A percentile compares a stretch with the other conserved stretches of the same genome.
These are phyloP conservation scores for Pristionchus maxplancki DNA, from an alignment of 2,888 invertebrate species.

Conservation along the genomic window DNA sequence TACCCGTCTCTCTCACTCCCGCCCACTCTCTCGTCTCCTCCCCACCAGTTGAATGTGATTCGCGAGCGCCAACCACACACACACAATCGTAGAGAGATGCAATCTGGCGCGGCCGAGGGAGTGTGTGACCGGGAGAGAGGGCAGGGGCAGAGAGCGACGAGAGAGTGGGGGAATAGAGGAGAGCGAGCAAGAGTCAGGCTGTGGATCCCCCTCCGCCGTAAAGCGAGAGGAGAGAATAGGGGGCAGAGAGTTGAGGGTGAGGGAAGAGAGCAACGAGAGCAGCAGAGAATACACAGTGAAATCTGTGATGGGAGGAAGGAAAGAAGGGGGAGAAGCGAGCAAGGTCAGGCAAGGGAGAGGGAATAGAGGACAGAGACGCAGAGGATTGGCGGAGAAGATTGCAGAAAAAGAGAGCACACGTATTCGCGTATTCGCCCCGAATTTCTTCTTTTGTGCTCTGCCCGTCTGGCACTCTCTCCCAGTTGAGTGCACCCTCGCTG, in stretches of 20 bases:
- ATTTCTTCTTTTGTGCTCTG: neutral
- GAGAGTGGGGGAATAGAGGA: neutral
- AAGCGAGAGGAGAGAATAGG: neutral
- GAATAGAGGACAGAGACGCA: slow-evolving; percentile 14
- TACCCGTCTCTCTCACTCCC: neutral
- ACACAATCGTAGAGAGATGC: neutral
- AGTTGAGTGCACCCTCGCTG: neutral
- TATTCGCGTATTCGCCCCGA: slow-evolving; percentile 42
- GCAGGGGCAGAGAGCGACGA: neutral
- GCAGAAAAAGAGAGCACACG: slow-evolving; percentile 19
- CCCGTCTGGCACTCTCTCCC: slow-evolving; percentile 42
- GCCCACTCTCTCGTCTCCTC: slow-evolving; percentile 15
- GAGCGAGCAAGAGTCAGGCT: slow-evolving; percentile 27
- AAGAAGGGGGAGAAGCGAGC: neutral
- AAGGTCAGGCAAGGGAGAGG: slow-evolving; percentile 28
- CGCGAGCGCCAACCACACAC: slow-evolving; percentile 15
- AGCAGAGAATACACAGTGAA: slow-evolving; percentile 42
- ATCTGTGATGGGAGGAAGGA: slow-evolving; percentile 29
- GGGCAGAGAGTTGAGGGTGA: neutral
- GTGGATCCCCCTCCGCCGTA: neutral
- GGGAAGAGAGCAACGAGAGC: neutral
- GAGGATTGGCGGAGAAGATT: slow-evolving; percentile 3
- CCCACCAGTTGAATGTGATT: slow-evolving; percentile 8
- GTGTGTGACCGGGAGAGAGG: slow-evolving; percentile 10
- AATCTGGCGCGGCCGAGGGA: slow-evolving; percentile 19